Percentiles rank a stretch among this genome's conserved stretches.
Evolutionary conservation across 2,888 invertebrate species (phyloP).

Genomic region (Luperina nickerlii): DNA sequence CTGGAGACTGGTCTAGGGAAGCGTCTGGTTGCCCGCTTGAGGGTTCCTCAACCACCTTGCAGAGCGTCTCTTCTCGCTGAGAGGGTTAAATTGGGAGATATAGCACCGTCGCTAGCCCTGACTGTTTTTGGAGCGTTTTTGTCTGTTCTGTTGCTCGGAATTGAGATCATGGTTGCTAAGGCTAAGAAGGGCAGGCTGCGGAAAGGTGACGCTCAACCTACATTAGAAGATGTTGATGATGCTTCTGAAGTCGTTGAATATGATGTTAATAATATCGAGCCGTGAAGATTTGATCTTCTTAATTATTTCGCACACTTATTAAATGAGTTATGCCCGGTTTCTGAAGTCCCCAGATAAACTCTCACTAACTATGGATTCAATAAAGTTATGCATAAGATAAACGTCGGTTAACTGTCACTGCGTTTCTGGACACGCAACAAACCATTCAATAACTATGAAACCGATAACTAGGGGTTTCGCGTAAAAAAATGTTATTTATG

Average conservation of each 20-base stretch:
- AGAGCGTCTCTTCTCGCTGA: constrained; percentile 82
- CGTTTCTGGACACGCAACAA: no score
- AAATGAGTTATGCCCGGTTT: no score
- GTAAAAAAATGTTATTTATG: no score
- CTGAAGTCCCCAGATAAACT: no score
- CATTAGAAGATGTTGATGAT: constrained; percentile 2
- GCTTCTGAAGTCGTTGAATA: constrained; percentile 14
- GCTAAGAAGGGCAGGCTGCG: constrained; percentile 44
- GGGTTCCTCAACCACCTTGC: constrained; percentile 77
- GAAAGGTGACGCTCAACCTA: constrained; percentile 12
- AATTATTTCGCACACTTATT: background rate
- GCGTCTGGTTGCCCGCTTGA: constrained; percentile 72
- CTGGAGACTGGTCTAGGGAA: constrained; percentile 79
- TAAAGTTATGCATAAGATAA: no score
- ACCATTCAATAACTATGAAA: no score
- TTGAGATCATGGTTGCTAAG: constrained; percentile 75
- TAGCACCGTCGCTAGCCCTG: constrained; percentile 74
- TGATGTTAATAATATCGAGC: constrained; percentile 7
- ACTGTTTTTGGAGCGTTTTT: constrained; percentile 71
- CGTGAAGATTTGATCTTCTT: background rate
- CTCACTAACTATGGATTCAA: no score
- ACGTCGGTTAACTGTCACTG: no score
- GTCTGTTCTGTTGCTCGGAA: constrained; percentile 73
- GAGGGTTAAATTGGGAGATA: constrained; percentile 80
- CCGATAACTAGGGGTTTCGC: no score